These are phyloP conservation scores for Neuroscelio doddi DNA, from an alignment of 2,888 invertebrate genomes.

Conservation along the genomic window DNA sequence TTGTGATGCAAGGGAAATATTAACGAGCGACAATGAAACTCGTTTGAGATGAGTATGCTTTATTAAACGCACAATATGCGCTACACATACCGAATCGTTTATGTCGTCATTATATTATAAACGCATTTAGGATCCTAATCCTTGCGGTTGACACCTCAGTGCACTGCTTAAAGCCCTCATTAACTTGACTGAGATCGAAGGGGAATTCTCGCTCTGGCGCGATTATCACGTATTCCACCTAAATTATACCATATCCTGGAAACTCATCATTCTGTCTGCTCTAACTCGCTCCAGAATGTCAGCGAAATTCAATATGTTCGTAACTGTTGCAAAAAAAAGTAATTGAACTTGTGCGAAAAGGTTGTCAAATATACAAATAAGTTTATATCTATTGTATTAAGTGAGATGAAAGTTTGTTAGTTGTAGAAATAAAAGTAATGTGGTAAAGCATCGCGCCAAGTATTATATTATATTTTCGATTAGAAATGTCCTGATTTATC, in stretches of 20 bases:
- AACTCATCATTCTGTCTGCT: conserved; percentile 7
- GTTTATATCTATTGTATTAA: too few relatives aligned
- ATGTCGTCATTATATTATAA: conserved; percentile 63
- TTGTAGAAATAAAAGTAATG: too few relatives aligned
- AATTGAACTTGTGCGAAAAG: too few relatives aligned
- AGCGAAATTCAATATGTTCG: not conserved
- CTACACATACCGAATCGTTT: conserved; percentile 55
- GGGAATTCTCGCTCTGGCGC: conserved; percentile 33
- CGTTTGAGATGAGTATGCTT: conserved; percentile 58
- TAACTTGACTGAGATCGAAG: conserved; percentile 45
- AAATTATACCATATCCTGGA: conserved; percentile 20
- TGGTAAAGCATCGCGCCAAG: too few relatives aligned
- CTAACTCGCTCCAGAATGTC: not conserved
- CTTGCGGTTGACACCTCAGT: conserved; percentile 52
- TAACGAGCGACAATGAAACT: conserved; percentile 49
- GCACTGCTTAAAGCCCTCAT: conserved; percentile 43
- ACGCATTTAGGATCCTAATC: conserved; percentile 58
- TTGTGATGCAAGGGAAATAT: conserved; percentile 51
- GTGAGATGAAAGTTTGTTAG: too few relatives aligned
- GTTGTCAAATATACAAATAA: too few relatives aligned
- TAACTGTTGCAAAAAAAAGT: not conserved
- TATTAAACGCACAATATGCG: conserved; percentile 62
- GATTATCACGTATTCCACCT: conserved; percentile 35
- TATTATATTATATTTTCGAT: too few relatives aligned
- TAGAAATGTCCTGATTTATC: too few relatives aligned